Evolutionary conservation across 2,888 invertebrate species (phyloP), one percentile per base, ranked within the genome.

Genomic region (Pseudococcus jackbeardsleyi): DNA sequence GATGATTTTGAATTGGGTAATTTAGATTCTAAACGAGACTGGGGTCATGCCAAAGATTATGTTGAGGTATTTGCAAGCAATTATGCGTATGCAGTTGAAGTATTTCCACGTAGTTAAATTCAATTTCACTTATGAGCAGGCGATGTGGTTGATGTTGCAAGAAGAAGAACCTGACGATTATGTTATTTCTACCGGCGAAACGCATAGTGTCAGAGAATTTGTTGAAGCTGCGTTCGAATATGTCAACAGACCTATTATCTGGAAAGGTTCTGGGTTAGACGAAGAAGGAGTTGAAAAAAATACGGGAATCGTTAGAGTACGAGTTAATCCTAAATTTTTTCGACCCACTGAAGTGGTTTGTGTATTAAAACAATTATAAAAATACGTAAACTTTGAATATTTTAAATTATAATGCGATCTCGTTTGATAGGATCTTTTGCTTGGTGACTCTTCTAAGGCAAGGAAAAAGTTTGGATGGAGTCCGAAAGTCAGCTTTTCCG

Each of bases 101-200:
- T 54, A 17, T 17, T 17, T 12, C 54, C 15, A 54, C 59, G 33
- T 6, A 46, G 77, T 26, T 79, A 33, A 17, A 33, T 46, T 12
- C 22, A n/a, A 42, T 42, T 42, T 17, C 0, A 17, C 79, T 48
- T 79, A 19, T 86, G 89, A 90, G 0, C 91, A 97, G 96, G 99
- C 99, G 0, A 99, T 99, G 99, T 99, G 99, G 99, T 92, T 98
- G 91, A 99, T 99, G 97, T 93, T 99, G 19, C 99, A 99, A 91
- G 96, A 96, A 91, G 95, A 97, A 0, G 92, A 93, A 54, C 96
- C 99, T 0, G 96, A 98, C 86, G 99, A 99, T 92, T 99, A 96
- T 93, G 99, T 99, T 7, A 97, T 99, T 90, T 98, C 99, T 7
- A 98, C 98, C 0, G 98, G 98, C 0, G 96, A 97, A 91, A 94